A percentile compares a stretch with the other conserved stretches of the same genome.
Conservation (phyloP, 2,888 invertebrate genomes). For the Drosophila borborema region DNA sequence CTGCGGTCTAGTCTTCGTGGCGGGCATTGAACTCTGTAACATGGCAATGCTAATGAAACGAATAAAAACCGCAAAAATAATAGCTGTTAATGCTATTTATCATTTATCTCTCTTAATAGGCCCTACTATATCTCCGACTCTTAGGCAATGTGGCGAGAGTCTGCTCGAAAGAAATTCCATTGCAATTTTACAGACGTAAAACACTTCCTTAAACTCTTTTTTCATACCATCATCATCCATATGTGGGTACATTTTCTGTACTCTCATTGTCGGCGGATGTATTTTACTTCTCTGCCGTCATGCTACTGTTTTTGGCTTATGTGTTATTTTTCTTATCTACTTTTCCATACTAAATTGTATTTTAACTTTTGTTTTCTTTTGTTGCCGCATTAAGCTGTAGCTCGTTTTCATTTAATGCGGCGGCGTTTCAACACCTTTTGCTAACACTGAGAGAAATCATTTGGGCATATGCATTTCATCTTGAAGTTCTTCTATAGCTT, state of each 20-base stretch:
- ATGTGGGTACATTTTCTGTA: conserved; percentile 42
- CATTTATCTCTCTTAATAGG: conserved; percentile 38
- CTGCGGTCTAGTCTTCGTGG: conserved; percentile 13
- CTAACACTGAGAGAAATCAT: conserved; percentile 12
- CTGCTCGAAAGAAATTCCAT: conserved; percentile 10
- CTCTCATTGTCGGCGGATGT: conserved; percentile 59
- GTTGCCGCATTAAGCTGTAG: not conserved
- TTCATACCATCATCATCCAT: not conserved
- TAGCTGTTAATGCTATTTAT: conserved; percentile 32
- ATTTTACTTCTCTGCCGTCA: conserved; percentile 35
- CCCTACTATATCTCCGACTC: conserved; percentile 30
- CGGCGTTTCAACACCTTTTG: conserved; percentile 19
- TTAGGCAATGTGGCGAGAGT: conserved; percentile 4
- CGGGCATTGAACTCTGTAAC: conserved; percentile 27
- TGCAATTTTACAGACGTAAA: conserved; percentile 33
- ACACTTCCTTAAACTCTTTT: conserved; percentile 36
- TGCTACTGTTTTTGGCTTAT: conserved; percentile 36
- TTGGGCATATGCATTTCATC: not conserved
- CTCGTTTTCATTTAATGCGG: not conserved
- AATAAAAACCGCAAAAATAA: conserved; percentile 25
- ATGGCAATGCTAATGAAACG: conserved; percentile 41
- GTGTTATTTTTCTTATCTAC: conserved; percentile 12
- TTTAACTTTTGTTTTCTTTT: not conserved
- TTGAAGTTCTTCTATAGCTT: not conserved
- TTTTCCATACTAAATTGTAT: conserved; percentile 15